phyloP scores from a whole-genome alignment of 2,113 vertebrate species.

The Forbesichthys papilliferus region DNA sequence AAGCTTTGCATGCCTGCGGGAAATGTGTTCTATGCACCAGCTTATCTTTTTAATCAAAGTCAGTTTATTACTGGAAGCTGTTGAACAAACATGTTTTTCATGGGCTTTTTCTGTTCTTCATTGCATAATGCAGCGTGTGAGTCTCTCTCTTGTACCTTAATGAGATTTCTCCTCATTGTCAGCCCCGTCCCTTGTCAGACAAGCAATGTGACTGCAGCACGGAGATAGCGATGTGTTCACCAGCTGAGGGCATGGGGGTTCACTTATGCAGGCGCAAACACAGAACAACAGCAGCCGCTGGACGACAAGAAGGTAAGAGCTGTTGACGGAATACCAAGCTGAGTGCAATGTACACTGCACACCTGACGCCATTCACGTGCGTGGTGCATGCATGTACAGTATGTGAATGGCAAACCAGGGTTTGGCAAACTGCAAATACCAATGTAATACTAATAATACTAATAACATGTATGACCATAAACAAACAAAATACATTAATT shows the following conservation, averaged over 20 bases:
- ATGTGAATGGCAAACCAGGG: no score
- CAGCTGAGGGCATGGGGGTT: not conserved
- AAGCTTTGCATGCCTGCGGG: conserved; percentile 10
- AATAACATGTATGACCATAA: no score
- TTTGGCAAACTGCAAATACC: no score
- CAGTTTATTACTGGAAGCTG: conserved; percentile 23
- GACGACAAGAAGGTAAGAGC: not conserved
- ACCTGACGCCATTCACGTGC: no score
- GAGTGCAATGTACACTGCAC: no score
- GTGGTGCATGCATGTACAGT: no score
- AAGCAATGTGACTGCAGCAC: conserved; percentile 25
- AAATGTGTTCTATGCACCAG: conserved; percentile 4
- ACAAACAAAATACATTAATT: no score
- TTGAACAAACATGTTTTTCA: conserved; percentile 26
- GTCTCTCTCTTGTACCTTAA: conserved; percentile 35
- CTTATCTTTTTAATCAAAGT: conserved; percentile 28
- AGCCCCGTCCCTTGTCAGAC: conserved; percentile 13
- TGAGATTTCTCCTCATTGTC: conserved; percentile 33
- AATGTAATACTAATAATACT: not conserved
- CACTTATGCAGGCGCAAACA: not conserved
- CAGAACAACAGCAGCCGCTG: not conserved
- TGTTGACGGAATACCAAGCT: no score
- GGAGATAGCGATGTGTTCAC: conserved; percentile 36
- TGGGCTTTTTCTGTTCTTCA: conserved; percentile 23
- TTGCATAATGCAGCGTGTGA: conserved; percentile 31